Conservation (phyloP, 2,888 invertebrate species). For the Metalampra italica region DNA sequence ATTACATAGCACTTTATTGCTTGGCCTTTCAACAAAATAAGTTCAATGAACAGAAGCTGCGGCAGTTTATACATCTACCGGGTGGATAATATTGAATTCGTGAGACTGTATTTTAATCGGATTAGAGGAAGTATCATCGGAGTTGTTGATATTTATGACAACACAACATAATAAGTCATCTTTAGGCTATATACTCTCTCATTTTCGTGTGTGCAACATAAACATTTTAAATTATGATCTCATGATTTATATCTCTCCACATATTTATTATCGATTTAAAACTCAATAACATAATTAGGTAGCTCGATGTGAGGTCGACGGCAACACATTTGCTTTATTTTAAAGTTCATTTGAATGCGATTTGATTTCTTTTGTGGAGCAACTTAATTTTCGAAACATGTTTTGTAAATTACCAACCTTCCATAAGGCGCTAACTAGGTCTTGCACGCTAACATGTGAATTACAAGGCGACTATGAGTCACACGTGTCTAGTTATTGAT, state of each 20-base stretch:
- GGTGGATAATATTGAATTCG: neutral
- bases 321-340: no score
- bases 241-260: no score
- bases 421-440: slow-evolving; percentile 34
- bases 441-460: slow-evolving; percentile 47
- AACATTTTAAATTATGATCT: no score
- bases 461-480: slow-evolving; percentile 48
- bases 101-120: neutral
- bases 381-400: neutral
- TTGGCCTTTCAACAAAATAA: slow-evolving; percentile 42
- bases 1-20: slow-evolving; percentile 50
- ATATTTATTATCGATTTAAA: no score
- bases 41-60: slow-evolving; percentile 48
- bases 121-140: no score
- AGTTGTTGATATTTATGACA: no score
- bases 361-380: neutral
- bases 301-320: no score
- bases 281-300: no score
- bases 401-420: slow-evolving; percentile 8
- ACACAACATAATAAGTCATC: no score
- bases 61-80: neutral
- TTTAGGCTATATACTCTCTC: no score
- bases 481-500: slow-evolving; percentile 45
- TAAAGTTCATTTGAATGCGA: no score
- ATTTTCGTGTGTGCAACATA: no score